phyloP scores from a whole-genome alignment of 2,888 invertebrate species.

The Phyllotreta cruciferae region DNA sequence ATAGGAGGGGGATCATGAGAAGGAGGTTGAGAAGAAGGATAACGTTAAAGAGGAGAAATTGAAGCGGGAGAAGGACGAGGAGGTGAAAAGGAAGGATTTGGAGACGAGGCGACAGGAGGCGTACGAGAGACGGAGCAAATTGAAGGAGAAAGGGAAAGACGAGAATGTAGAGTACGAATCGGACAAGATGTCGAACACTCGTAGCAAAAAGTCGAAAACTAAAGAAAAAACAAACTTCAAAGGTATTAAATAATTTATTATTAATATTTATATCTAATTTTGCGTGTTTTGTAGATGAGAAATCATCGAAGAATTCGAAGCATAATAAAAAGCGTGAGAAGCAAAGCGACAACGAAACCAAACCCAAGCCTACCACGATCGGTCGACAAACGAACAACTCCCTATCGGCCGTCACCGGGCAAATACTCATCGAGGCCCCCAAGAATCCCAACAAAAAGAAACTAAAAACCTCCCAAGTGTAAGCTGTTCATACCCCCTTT shows the following conservation, averaged over 20 bases:
- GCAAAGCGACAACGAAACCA: slow-evolving; percentile 32
- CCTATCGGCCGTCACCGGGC: slow-evolving; percentile 82
- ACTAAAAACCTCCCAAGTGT: slow-evolving; percentile 74
- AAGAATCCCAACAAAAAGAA: slow-evolving; percentile 50
- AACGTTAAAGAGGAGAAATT: slow-evolving; percentile 55
- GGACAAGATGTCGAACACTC: slow-evolving; percentile 57
- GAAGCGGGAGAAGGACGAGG: slow-evolving; percentile 44
- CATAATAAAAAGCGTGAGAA: slow-evolving; percentile 2
- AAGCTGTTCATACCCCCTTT: slow-evolving; percentile 49
- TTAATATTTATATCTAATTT: slow-evolving; percentile 4
- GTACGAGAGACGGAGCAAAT: slow-evolving; percentile 50
- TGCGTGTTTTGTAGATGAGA: slow-evolving; percentile 28
- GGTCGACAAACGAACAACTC: slow-evolving; percentile 89
- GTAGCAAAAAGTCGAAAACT: slow-evolving; percentile 50
- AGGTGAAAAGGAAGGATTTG: slow-evolving; percentile 49
- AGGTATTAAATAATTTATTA: slow-evolving; percentile 37
- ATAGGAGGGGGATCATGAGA: not conserved
- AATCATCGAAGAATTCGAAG: not conserved
- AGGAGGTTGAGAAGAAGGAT: slow-evolving; percentile 41
- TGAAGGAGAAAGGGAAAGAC: slow-evolving; percentile 58
- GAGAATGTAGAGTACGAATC: slow-evolving; percentile 47
- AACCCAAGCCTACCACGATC: slow-evolving; percentile 55
- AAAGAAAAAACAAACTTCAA: slow-evolving; percentile 48
- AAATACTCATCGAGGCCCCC: slow-evolving; percentile 74
- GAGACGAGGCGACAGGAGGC: slow-evolving; percentile 47